These are phyloP conservation scores for Odocoileus hemionus DNA, from an alignment of 2,113 vertebrate genomes.

Conservation along the genomic window DNA sequence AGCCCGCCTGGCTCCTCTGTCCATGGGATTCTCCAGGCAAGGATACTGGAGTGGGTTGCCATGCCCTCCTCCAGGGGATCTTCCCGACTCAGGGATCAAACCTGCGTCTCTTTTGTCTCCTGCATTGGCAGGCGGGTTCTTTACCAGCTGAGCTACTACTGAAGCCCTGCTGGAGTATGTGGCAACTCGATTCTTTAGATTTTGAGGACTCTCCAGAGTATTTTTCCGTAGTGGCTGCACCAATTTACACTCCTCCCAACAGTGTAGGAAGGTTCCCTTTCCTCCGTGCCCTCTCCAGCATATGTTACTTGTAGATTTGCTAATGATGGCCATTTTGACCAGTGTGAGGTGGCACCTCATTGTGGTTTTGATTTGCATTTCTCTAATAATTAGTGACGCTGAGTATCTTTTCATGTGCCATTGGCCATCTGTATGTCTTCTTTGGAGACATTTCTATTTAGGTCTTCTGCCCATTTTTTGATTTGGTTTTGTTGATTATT, in stretches of 20 bases:
- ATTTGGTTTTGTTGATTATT: background rate
- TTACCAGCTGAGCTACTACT: background rate
- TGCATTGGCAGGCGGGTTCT: background rate
- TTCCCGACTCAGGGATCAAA: background rate
- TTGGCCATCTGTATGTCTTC: background rate
- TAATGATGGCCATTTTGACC: background rate
- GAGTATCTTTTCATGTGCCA: background rate
- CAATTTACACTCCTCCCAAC: background rate
- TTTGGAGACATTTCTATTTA: background rate
- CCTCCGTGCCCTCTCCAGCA: background rate
- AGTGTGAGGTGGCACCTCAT: background rate
- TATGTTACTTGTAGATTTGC: background rate
- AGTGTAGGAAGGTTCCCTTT: background rate
- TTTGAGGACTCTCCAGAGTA: background rate
- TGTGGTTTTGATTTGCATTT: background rate
- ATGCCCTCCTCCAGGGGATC: background rate
- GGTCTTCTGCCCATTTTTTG: background rate
- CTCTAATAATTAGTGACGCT: background rate
- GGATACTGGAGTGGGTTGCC: background rate
- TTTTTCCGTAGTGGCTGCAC: background rate
- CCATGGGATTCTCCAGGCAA: background rate
- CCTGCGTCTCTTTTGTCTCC: background rate
- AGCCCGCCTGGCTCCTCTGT: background rate
- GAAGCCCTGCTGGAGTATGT: background rate
- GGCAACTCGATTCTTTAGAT: background rate